phyloP scores from a whole-genome alignment of 2,113 vertebrate genomes.

The Malurus cyaneus region DNA sequence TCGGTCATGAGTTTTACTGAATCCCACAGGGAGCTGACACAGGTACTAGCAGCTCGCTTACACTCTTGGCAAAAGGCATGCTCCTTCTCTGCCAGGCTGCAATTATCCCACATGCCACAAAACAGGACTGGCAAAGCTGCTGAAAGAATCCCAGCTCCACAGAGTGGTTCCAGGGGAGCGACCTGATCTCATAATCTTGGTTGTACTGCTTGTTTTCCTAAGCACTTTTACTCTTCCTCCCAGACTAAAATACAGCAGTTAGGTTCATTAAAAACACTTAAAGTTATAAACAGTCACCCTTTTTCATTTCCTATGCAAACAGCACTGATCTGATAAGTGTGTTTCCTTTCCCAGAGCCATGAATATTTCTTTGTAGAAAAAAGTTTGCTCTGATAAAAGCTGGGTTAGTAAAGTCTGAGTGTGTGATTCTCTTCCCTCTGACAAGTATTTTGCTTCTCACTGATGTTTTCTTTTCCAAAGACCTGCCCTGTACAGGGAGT shows the following conservation, averaged over 20 bases:
- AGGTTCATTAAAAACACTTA: constrained; percentile 30
- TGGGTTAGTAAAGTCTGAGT: background rate
- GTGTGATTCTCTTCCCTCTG: background rate
- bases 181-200: background rate
- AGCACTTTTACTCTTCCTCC: constrained; percentile 6
- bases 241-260: background rate
- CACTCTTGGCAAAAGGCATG: background rate
- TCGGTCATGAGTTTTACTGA: background rate
- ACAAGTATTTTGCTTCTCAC: background rate
- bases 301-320: constrained; percentile 65
- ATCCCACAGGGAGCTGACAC: background rate
- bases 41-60: background rate
- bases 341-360: constrained; percentile 51
- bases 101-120: background rate
- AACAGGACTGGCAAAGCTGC: background rate
- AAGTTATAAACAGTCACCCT: constrained; percentile 28
- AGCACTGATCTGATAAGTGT: constrained; percentile 33
- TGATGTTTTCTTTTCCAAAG: constrained; percentile 21
- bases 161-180: background rate
- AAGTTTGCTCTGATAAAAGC: constrained; percentile 44
- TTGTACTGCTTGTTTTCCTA: constrained; percentile 30
- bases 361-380: constrained; percentile 6
- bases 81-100: background rate
- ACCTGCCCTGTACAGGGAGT: background rate
- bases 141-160: background rate